These are phyloP conservation scores for Aelia acuminata DNA, from an alignment of 2,888 invertebrate genomes.

Conservation along the genomic window DNA sequence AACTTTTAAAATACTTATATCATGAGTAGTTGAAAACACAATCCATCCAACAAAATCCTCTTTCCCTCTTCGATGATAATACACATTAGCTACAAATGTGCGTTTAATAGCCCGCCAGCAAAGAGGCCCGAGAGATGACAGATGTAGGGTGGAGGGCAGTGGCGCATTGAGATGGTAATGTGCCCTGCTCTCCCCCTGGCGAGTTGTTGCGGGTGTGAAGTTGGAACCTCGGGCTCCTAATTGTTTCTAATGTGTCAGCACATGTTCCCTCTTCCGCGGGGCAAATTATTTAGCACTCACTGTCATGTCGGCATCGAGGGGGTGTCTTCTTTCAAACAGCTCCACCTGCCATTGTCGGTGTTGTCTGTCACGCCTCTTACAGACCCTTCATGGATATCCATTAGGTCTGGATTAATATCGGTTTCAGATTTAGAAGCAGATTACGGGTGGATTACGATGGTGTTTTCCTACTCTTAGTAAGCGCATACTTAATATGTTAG, in stretches of 20 bases:
- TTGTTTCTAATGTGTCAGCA: slow-evolving; percentile 33
- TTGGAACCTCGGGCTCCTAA: slow-evolving; percentile 7
- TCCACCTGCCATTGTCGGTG: background rate
- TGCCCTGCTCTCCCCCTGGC: background rate
- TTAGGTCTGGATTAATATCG: too few relatives aligned
- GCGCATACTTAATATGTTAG: too few relatives aligned
- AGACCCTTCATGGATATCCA: too few relatives aligned
- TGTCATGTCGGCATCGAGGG: background rate
- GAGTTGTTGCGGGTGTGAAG: slow-evolving; percentile 30
- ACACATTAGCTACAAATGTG: background rate
- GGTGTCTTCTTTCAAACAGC: background rate
- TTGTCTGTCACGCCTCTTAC: background rate
- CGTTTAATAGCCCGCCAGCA: background rate
- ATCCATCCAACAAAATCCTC: too few relatives aligned
- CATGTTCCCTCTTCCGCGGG: background rate
- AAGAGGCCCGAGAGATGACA: background rate
- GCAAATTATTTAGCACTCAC: slow-evolving; percentile 46
- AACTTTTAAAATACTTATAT: too few relatives aligned
- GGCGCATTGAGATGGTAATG: slow-evolving; percentile 19
- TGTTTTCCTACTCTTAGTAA: background rate
- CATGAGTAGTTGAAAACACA: too few relatives aligned
- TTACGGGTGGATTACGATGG: too few relatives aligned
- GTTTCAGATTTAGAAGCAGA: too few relatives aligned
- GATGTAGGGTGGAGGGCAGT: background rate
- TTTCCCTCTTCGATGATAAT: background rate